Evolutionary conservation across 2,888 invertebrate species (phyloP).

Genomic region (Eupsilia transversa): DNA sequence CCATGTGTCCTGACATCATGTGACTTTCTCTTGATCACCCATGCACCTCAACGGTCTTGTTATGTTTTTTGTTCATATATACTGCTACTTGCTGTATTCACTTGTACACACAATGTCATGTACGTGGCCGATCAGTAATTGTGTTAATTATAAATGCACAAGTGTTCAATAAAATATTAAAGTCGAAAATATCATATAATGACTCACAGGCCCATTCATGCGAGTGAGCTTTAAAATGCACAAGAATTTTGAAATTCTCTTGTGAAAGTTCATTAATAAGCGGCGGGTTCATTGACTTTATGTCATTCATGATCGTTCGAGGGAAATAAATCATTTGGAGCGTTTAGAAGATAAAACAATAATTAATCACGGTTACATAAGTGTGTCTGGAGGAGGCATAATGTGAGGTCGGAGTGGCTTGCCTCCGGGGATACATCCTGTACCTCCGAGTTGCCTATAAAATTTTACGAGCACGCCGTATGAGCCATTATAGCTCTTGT

Average conservation of each 20-base stretch:
- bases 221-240: slow-evolving; percentile 46
- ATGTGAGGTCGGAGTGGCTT: slow-evolving; percentile 76
- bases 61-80: background rate
- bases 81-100: background rate
- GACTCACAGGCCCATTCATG: slow-evolving; percentile 19
- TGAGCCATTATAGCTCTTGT: slow-evolving; percentile 85
- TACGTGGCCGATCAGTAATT: slow-evolving; percentile 36
- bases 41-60: background rate
- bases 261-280: slow-evolving; percentile 47
- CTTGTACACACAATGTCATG: background rate
- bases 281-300: slow-evolving; percentile 58
- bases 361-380: slow-evolving; percentile 88
- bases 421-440: slow-evolving; percentile 81
- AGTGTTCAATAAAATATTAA: slow-evolving; percentile 43
- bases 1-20: background rate
- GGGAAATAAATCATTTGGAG: slow-evolving; percentile 75
- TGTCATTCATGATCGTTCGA: slow-evolving; percentile 68
- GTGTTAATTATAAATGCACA: slow-evolving; percentile 40
- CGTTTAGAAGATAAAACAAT: slow-evolving; percentile 81
- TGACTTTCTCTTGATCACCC: background rate
- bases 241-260: slow-evolving; percentile 43
- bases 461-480: slow-evolving; percentile 87
- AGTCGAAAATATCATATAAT: slow-evolving; percentile 40
- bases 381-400: slow-evolving; percentile 81
- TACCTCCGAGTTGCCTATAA: slow-evolving; percentile 82